phyloP scores from a whole-genome alignment of 2,113 vertebrate genomes.

The Archocentrus centrarchus region DNA sequence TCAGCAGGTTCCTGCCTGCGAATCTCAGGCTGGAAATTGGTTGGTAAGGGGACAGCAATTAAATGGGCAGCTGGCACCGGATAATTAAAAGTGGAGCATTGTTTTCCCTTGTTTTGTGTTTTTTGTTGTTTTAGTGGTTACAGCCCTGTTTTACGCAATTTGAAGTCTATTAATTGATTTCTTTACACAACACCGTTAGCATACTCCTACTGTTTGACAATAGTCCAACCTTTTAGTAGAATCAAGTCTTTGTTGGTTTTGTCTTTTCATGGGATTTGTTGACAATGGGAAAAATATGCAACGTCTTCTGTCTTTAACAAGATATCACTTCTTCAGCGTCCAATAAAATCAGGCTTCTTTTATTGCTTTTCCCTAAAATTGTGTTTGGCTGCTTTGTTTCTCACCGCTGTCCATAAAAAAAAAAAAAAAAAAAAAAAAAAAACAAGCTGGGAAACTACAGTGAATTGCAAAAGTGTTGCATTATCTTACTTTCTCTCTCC shows the following conservation, averaged over 20 bases:
- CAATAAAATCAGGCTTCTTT: background rate
- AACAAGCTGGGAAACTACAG: conserved; percentile 8
- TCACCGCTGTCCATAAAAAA: background rate
- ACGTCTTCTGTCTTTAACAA: background rate
- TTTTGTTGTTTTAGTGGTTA: background rate
- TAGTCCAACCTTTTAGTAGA: background rate
- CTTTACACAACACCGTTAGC: background rate
- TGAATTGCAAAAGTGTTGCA: background rate
- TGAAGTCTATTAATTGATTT: background rate
- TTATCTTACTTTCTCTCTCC: conserved; percentile 25
- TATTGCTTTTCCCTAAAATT: background rate
- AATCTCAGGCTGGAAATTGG: background rate
- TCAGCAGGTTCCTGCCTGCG: background rate
- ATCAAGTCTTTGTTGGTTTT: background rate
- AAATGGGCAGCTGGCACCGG: background rate
- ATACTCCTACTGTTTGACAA: background rate
- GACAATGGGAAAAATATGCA: background rate
- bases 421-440: too few relatives aligned
- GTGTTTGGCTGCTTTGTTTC: background rate
- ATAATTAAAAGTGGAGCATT: conserved; percentile 4
- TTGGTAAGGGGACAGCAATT: background rate
- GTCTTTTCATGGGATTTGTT: background rate
- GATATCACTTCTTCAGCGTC: background rate
- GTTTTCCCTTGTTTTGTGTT: background rate
- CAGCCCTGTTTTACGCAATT: background rate